Evolutionary conservation across 2,888 invertebrate genomes (phyloP).

Genomic region (Elegia similella): DNA sequence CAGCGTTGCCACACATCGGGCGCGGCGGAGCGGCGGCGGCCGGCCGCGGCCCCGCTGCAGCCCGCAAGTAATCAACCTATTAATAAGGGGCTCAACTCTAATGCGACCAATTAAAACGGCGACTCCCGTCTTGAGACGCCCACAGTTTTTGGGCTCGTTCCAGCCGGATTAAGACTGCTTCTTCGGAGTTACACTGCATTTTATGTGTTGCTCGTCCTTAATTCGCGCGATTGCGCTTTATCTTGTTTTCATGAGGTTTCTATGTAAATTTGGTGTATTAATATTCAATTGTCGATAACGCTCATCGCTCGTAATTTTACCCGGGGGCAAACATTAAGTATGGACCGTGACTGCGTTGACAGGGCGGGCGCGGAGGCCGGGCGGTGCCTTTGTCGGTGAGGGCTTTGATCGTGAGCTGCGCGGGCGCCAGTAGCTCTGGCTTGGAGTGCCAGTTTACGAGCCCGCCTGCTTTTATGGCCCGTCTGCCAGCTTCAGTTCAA

Average conservation of each 20-base stretch:
- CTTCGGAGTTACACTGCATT: constrained; percentile 50
- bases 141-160: constrained; percentile 78
- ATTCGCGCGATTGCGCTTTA: constrained; percentile 40
- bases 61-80: constrained; percentile 79
- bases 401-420: constrained; percentile 61
- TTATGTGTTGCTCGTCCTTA: constrained; percentile 36
- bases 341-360: constrained; percentile 75
- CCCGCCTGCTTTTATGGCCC: constrained; percentile 67
- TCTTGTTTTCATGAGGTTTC: constrained; percentile 49
- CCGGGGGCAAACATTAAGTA: constrained; percentile 62
- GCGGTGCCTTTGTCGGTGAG: constrained; percentile 69
- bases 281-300: constrained; percentile 70
- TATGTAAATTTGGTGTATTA: constrained; percentile 60
- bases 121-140: constrained; percentile 72
- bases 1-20: constrained; percentile 13
- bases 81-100: constrained; percentile 76
- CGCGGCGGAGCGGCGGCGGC: constrained; percentile 22
- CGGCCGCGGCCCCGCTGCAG: constrained; percentile 39
- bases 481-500: constrained; percentile 64
- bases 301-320: constrained; percentile 66
- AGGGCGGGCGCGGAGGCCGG: constrained; percentile 51
- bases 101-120: constrained; percentile 78
- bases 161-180: constrained; percentile 68
- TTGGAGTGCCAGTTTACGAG: constrained; percentile 75
- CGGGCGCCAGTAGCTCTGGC: constrained; percentile 68